Percentiles rank a stretch among this genome's conserved stretches.
These are phyloP conservation scores for Aleiodes leptofemur DNA, from an alignment of 2,888 invertebrate genomes.

Conservation along the genomic window DNA sequence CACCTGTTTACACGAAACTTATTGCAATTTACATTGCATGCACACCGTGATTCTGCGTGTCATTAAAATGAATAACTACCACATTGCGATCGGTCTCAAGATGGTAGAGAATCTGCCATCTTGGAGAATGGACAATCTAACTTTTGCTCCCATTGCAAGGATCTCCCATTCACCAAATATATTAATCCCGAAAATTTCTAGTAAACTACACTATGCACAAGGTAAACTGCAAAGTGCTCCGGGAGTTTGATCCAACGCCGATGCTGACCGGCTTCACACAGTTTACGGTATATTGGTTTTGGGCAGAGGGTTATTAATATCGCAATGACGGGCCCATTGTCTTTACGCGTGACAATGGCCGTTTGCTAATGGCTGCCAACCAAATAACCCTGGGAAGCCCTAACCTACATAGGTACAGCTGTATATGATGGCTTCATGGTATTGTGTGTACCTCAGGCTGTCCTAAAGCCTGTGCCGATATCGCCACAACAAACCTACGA, in stretches of 20 bases:
- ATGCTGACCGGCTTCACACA: slow-evolving; percentile 51
- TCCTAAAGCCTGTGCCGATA: slow-evolving; percentile 17
- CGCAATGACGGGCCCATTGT: slow-evolving; percentile 63
- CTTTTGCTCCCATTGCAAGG: slow-evolving; percentile 22
- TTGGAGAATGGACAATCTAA: slow-evolving; percentile 30
- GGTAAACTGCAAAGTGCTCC: slow-evolving; percentile 33
- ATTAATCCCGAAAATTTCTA: too few relatives aligned
- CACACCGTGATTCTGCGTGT: too few relatives aligned
- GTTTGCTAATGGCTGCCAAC: slow-evolving; percentile 62
- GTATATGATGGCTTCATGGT: slow-evolving; percentile 49
- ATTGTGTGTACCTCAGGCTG: slow-evolving; percentile 44
- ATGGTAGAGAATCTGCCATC: background rate
- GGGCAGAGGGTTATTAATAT: slow-evolving; percentile 63
- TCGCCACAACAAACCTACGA: slow-evolving; percentile 34
- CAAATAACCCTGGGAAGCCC: slow-evolving; percentile 48
- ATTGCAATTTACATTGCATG: slow-evolving; percentile 2
- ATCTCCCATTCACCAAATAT: background rate
- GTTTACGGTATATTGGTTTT: slow-evolving; percentile 67
- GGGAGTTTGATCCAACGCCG: slow-evolving; percentile 51
- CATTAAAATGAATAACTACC: too few relatives aligned
- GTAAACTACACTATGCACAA: background rate
- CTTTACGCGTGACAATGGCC: slow-evolving; percentile 61
- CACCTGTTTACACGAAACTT: background rate
- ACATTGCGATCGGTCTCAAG: too few relatives aligned
- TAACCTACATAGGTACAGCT: slow-evolving; percentile 33